These are phyloP conservation scores for Limenitis camilla DNA, from an alignment of 2,888 invertebrate genomes.

Conservation along the genomic window DNA sequence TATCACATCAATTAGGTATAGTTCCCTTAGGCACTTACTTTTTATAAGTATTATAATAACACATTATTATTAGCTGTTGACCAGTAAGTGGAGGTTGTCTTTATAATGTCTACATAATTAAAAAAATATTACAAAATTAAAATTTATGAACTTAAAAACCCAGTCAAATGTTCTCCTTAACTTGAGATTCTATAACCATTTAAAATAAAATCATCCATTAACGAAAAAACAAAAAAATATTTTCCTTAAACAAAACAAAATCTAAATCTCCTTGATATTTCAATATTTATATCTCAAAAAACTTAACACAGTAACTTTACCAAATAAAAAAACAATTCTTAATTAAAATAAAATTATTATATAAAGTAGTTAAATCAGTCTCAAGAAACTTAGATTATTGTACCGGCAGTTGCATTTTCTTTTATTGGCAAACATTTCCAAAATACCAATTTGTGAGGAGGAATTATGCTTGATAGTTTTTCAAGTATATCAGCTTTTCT, in stretches of 20 bases:
- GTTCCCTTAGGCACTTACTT: neutral
- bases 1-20: neutral
- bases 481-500: neutral
- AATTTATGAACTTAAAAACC: neutral
- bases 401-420: neutral
- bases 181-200: neutral
- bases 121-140: too few species aligned
- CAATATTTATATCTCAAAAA: neutral
- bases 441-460: neutral
- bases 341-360: neutral
- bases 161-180: neutral
- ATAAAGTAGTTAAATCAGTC: slow-evolving; percentile 1
- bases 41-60: neutral
- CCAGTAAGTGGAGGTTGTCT: neutral
- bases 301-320: neutral
- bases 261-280: neutral
- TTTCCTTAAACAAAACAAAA: slow-evolving; percentile 3
- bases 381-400: neutral
- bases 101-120: too few species aligned
- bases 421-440: slow-evolving; percentile 17
- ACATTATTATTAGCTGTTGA: neutral
- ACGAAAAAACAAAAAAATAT: neutral
- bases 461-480: neutral
- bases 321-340: neutral
- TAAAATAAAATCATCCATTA: neutral